Evolutionary conservation across 1,140 invertebrate species (phyloP).

Genomic region (Zaprionus inermis): DNA sequence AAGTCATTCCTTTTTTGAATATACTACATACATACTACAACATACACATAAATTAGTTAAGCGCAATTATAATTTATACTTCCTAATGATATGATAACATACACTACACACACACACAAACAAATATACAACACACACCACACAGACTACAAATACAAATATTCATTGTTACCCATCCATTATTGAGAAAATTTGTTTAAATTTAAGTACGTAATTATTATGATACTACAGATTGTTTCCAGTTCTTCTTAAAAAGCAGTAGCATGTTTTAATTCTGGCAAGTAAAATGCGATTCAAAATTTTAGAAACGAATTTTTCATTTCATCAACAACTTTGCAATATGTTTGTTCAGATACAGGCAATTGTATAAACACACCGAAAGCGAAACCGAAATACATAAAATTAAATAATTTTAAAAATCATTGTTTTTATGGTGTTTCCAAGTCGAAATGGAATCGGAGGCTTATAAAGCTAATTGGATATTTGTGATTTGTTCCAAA

Average conservation of each 20-base stretch:
- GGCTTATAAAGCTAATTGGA: too few relatives aligned
- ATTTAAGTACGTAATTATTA: conserved; percentile 37
- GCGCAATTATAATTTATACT: conserved; percentile 46
- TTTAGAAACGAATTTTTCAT: conserved; percentile 40
- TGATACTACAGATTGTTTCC: conserved; percentile 38
- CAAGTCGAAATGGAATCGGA: neutral
- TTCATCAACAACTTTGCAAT: conserved; percentile 37
- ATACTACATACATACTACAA: conserved; percentile 33
- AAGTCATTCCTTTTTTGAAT: conserved; percentile 77
- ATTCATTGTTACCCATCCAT: conserved; percentile 45
- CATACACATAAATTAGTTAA: conserved; percentile 66
- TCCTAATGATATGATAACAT: conserved; percentile 24
- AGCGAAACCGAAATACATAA: conserved; percentile 50
- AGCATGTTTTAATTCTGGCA: conserved; percentile 33
- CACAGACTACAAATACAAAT: conserved; percentile 16
- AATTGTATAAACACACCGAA: conserved; percentile 48
- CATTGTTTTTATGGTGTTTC: conserved; percentile 8
- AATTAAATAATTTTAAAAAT: conserved; percentile 51
- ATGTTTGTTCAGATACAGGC: conserved; percentile 44
- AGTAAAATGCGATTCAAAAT: conserved; percentile 34
- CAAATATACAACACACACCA: conserved; percentile 2
- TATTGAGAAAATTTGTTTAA: conserved; percentile 30
- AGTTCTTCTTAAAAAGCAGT: conserved; percentile 46
- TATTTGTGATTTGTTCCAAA: too few relatives aligned
- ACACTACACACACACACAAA: conserved; percentile 6